Base-by-base conservation (phyloP, 2,113 vertebrate genomes). In the Brachyhypopomus gauderio region DNA sequence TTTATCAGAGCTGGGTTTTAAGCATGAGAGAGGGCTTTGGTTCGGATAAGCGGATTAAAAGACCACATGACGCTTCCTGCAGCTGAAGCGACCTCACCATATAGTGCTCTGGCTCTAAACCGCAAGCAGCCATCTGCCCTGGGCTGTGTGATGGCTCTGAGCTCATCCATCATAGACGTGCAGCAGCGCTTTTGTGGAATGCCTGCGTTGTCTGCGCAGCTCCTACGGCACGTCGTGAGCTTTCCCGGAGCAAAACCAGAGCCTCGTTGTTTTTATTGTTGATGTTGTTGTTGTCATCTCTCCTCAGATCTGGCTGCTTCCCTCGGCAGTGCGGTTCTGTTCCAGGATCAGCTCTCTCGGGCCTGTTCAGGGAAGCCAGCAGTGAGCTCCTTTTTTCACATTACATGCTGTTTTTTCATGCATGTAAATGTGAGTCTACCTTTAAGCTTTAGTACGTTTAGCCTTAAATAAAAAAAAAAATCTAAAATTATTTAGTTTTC, bases 231-330 rank as follows among this genome's bases (percentile, higher is more conserved):
- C 41, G 58, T 82, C 34, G 52, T 77, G 72, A 58, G 67, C 41
- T 75, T 78, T 66, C 55, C 55, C 56, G 11, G 20, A 58, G n/a
- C 17, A 64, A 48, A 82, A 71, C 5, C 20, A 56, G 63, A 45
- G 25, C 45, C 52, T 79, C 30, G n/a, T 6, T 11, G 45, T 27
- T 82, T 22, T 78, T 84, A 41, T 77, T 83, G 56, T 83, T 30
- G 30, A 1, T 11, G 5, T 27, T 82, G 30, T 78, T 84, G 52
- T 77, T 83, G 56, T 83, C 60, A 59, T 90, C 76, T 87, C 85
- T 81, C 85, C 79, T 81, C 87, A 92, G 90, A 90, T 93, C 86
- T 91, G 89, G 85, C 89, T 92, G 86, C 77, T 90, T 77, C 89
- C 91, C 20, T 90, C 90, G 0, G 90, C 92, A 59, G 88, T 93